These are phyloP conservation scores for Hylaea fasciaria DNA, from an alignment of 2,888 invertebrate species.

Conservation along the genomic window DNA sequence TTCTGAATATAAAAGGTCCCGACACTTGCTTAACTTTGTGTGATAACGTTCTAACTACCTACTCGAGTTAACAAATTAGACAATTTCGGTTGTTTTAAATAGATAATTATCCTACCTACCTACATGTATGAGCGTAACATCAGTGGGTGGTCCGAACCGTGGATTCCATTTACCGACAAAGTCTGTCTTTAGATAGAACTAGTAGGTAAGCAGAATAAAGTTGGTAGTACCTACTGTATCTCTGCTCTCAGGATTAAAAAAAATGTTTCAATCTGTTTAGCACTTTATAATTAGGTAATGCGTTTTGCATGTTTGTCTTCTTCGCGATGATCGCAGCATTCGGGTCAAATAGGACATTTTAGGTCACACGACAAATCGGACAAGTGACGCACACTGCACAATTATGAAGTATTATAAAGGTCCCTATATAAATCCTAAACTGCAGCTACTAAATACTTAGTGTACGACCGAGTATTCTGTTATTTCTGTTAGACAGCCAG, in stretches of 20 bases:
- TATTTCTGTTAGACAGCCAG: too few relatives aligned
- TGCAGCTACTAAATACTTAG: too few relatives aligned
- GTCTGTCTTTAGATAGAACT: neutral
- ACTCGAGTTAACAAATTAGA: neutral
- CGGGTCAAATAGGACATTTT: constrained; percentile 14
- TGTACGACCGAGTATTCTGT: too few relatives aligned
- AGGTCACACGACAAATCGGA: constrained; percentile 9
- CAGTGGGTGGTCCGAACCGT: too few relatives aligned
- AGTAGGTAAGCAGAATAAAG: too few relatives aligned
- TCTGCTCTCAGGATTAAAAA: too few relatives aligned
- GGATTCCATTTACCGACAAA: too few relatives aligned
- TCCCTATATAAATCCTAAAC: too few relatives aligned
- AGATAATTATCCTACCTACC: too few relatives aligned
- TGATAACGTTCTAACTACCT: constrained; percentile 51
- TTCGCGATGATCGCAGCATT: neutral
- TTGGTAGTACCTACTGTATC: too few relatives aligned
- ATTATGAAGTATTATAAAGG: too few relatives aligned
- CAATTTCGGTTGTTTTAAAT: neutral
- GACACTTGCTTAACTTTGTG: constrained; percentile 56
- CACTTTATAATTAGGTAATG: neutral
- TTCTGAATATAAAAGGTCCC: constrained; percentile 55
- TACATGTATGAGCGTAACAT: too few relatives aligned
- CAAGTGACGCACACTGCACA: neutral
- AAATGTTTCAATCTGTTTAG: neutral
- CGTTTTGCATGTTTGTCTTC: neutral